Percentiles rank a stretch among this genome's conserved stretches.
phyloP scores from a whole-genome alignment of 2,797 vertebrate species.

The Anguilla marmorata region DNA sequence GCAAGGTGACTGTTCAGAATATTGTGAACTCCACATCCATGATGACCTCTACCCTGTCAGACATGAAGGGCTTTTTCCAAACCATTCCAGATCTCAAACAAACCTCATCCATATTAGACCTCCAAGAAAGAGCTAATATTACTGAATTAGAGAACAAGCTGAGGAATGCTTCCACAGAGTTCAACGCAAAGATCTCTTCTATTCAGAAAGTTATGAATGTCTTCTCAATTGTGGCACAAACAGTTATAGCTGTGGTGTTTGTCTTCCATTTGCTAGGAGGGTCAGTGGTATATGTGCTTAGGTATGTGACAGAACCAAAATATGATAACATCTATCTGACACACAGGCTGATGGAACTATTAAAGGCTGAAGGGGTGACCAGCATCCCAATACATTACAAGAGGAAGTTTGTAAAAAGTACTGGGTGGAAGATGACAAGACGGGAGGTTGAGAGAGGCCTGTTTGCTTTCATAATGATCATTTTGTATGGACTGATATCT shows the following conservation, averaged over 20 bases:
- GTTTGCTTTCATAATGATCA: conserved; percentile 16
- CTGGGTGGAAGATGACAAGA: conserved; percentile 33
- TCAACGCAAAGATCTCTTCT: conserved; percentile 62
- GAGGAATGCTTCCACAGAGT: conserved; percentile 48
- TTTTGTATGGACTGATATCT: conserved; percentile 27
- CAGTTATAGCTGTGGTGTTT: conserved; percentile 57
- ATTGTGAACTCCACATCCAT: conserved; percentile 66
- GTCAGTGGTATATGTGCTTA: conserved; percentile 65
- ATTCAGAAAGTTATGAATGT: conserved; percentile 53
- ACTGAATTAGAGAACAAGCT: conserved; percentile 54
- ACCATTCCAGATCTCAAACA: background rate
- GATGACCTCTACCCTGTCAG: conserved; percentile 45
- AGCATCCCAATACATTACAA: conserved; percentile 31
- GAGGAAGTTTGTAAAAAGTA: conserved; percentile 37
- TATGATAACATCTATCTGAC: conserved; percentile 39
- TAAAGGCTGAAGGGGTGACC: conserved; percentile 13
- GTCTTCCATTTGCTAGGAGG: conserved; percentile 62
- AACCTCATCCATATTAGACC: background rate
- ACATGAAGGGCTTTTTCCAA: conserved; percentile 48
- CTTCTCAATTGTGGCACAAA: conserved; percentile 45
- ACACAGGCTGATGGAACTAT: conserved; percentile 18
- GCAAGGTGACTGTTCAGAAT: conserved; percentile 64
- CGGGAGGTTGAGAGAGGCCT: conserved; percentile 32
- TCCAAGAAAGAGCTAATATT: conserved; percentile 33
- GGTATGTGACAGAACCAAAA: conserved; percentile 60